These are phyloP conservation scores for Pharmacophagus antenor DNA, from an alignment of 2,888 invertebrate species.

Conservation along the genomic window DNA sequence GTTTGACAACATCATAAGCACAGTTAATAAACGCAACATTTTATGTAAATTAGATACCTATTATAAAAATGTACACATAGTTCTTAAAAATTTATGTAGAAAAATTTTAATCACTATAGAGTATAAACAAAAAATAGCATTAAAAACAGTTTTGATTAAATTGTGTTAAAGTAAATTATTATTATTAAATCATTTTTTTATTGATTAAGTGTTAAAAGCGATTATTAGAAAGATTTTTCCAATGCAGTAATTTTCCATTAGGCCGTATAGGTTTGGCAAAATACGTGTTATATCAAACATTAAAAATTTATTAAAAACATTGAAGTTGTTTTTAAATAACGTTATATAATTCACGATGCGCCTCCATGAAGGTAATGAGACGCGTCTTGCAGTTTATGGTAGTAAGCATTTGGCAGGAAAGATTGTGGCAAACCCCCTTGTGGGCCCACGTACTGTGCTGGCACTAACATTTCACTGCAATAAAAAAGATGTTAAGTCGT, in stretches of 20 bases:
- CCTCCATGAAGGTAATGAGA: constrained; percentile 65
- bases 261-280: constrained; percentile 17
- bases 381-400: constrained; percentile 70
- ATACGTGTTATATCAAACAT: too few species aligned
- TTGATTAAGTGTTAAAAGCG: too few species aligned
- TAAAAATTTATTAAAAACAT: background rate
- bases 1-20: constrained; percentile 2
- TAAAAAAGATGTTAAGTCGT: background rate
- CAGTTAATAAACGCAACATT: background rate
- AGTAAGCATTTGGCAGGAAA: constrained; percentile 68
- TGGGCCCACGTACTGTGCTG: constrained; percentile 68
- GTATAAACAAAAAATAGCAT: too few species aligned
- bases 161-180: too few species aligned
- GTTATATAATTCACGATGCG: constrained; percentile 45
- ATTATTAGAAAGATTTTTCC: too few species aligned
- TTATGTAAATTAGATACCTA: background rate
- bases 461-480: constrained; percentile 71
- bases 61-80: background rate
- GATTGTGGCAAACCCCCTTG: constrained; percentile 66
- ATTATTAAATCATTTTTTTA: too few species aligned
- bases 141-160: too few species aligned
- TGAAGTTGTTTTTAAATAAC: background rate
- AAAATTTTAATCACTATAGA: too few species aligned
- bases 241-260: constrained; percentile 13
- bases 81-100: background rate